These are phyloP conservation scores for Patiria pectinifera DNA, from an alignment of 53 echinoderm and acorn worm species.

Conservation along the genomic window DNA sequence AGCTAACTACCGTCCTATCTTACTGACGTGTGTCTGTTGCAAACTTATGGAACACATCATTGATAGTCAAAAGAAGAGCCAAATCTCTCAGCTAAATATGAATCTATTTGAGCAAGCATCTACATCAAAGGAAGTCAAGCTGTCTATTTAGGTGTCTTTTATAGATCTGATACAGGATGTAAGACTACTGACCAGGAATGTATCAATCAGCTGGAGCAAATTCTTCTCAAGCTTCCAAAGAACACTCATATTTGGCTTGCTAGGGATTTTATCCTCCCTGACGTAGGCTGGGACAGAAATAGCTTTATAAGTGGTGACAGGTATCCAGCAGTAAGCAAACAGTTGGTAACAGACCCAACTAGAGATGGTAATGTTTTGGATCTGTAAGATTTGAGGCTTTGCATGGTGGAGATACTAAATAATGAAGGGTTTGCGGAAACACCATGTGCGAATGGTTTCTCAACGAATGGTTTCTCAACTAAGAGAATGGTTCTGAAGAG, in stretches of 20 bases:
- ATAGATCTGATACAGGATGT: slow-evolving; percentile 41
- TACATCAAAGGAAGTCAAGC: slow-evolving; percentile 50
- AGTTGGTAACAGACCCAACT: slow-evolving; percentile 36
- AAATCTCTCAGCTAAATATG: slow-evolving; percentile 21
- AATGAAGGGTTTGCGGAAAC: no score
- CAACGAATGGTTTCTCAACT: no score
- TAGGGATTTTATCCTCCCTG: slow-evolving; percentile 56
- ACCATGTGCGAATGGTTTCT: no score
- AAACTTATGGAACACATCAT: no score
- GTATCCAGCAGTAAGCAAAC: slow-evolving; percentile 62
- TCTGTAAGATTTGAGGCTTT: no score
- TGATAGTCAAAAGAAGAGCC: slow-evolving; percentile 39
- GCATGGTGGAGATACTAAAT: no score
- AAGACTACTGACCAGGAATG: slow-evolving; percentile 24
- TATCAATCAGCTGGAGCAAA: slow-evolving; percentile 40
- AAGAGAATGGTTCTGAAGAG: no score
- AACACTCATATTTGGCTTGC: slow-evolving; percentile 31
- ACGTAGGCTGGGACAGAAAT: slow-evolving; percentile 47
- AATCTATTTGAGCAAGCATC: neutral
- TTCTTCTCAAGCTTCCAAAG: slow-evolving; percentile 18
- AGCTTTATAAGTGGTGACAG: slow-evolving; percentile 51
- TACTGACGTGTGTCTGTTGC: no score
- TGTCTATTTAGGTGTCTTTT: slow-evolving; percentile 41
- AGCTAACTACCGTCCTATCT: no score
- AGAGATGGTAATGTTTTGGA: slow-evolving; percentile 16